Evolutionary conservation across 2,113 vertebrate species (phyloP), one percentile per base, ranked within the genome.

Genomic region (Mormoops blainvillei): DNA sequence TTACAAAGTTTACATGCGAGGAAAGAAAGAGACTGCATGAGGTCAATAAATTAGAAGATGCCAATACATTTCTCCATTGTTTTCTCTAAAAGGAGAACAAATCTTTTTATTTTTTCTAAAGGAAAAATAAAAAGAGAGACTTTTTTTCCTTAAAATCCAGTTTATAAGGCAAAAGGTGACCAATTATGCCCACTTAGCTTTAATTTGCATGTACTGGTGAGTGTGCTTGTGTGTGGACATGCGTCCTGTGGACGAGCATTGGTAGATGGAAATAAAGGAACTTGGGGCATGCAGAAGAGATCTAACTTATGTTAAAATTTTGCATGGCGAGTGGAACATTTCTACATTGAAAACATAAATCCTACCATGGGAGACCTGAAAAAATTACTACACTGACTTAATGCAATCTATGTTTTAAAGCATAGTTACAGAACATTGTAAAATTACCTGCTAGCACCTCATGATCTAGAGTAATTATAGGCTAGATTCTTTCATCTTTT

Each of bases 381-480:
- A 95, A 95, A 96, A 94, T 95, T 97, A 96, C 31, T 88, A 8
- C n/a, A 26, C 54, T 95, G 33, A 94, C 93, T 97, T 96, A 95
- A 96, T 38, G 4, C 65, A 94, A 90, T 68, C 54, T 83, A n/a
- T 78, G 43, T 52, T 68, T 92, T 97, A 86, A 74, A 93, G 61
- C 52, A 43, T 26, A 81, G 58, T 77, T 97, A 3, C 24, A 96
- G 43, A 91, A 88, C 54, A 94, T 76, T 93, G 74, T 97, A 85
- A 97, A 98, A 94, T 81, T 97, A 96, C 54, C 77, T 96, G 63
- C 63, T 86, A 96, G 88, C 0, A 94, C 92, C 87, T 97, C 80
- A 95, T 94, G n/a, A 45, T 41, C 96, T 97, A 77, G 45, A 71
- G 87, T 95, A 97, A 98, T 97, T 97, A 96, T 24, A 97, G 86